phyloP scores from a whole-genome alignment of 2,113 vertebrate genomes.

The Deroptyus accipitrinus region DNA sequence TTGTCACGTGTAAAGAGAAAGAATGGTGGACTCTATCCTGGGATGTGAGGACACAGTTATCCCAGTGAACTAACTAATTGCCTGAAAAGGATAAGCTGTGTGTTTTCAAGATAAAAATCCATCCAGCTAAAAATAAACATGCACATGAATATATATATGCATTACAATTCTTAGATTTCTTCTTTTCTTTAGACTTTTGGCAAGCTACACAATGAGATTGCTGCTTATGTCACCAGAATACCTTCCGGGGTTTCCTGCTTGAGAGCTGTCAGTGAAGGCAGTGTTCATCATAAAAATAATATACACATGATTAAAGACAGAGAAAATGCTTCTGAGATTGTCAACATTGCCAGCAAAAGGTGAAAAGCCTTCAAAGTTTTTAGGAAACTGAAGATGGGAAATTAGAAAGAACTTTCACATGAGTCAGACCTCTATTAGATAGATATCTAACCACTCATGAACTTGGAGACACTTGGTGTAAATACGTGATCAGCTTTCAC shows the following conservation, averaged over 20 bases:
- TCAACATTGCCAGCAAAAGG: not conserved
- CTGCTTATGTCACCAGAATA: not conserved
- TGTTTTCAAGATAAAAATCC: not conserved
- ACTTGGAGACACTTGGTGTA: not conserved
- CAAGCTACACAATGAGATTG: not conserved
- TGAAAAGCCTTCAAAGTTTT: not conserved
- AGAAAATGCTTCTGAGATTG: not conserved
- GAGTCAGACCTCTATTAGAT: fast-evolving
- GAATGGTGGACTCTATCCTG: not conserved
- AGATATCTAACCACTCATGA: not conserved
- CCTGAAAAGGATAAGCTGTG: not conserved
- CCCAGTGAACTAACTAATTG: not conserved
- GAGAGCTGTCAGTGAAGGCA: not conserved
- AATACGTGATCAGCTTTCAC: not conserved
- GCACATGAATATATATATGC: not conserved
- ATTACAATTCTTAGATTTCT: not conserved
- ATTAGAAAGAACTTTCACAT: not conserved
- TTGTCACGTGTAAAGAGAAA: not conserved
- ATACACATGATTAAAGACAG: not conserved
- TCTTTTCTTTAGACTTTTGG: not conserved
- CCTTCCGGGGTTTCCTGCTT: not conserved
- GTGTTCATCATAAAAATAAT: not conserved
- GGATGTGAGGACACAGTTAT: not conserved
- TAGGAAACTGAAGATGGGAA: not conserved
- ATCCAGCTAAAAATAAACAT: not conserved